Conservation (phyloP, 2,888 invertebrate species). For the Diarsia brunnea region DNA sequence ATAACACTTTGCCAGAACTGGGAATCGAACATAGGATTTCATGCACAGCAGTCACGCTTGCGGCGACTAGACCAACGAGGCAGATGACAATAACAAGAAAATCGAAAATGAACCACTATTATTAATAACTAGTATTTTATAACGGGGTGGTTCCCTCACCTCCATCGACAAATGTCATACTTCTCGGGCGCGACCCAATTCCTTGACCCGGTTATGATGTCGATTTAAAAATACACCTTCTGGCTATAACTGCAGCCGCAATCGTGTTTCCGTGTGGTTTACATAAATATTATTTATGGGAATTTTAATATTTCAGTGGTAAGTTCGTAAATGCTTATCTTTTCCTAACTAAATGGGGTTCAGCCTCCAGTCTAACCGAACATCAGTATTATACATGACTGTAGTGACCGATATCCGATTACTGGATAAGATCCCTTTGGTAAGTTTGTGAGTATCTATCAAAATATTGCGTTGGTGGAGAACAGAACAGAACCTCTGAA, state of each 20-base stretch:
- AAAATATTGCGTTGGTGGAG: not conserved
- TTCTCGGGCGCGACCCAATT: conserved; percentile 67
- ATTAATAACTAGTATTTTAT: not conserved
- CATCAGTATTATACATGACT: not conserved
- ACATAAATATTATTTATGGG: not conserved
- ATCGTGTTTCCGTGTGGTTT: conserved; percentile 6
- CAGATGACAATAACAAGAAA: no score
- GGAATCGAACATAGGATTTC: not conserved
- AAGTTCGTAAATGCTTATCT: not conserved
- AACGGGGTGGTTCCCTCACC: not conserved
- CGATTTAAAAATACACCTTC: conserved; percentile 54
- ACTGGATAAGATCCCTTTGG: not conserved
- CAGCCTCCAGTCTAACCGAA: not conserved
- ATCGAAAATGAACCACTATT: conserved; percentile 3
- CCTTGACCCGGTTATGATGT: conserved; percentile 60
- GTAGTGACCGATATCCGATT: not conserved
- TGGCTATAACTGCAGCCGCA: conserved; percentile 27
- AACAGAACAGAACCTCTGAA: not conserved
- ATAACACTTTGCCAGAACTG: no score
- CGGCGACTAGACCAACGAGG: not conserved
- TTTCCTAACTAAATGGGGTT: not conserved
- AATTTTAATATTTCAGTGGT: not conserved
- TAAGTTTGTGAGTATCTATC: not conserved
- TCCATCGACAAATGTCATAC: conserved; percentile 66
- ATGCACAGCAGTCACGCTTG: not conserved